Conservation (phyloP, 1,140 invertebrate genomes). For the Drosophila nikananu region DNA sequence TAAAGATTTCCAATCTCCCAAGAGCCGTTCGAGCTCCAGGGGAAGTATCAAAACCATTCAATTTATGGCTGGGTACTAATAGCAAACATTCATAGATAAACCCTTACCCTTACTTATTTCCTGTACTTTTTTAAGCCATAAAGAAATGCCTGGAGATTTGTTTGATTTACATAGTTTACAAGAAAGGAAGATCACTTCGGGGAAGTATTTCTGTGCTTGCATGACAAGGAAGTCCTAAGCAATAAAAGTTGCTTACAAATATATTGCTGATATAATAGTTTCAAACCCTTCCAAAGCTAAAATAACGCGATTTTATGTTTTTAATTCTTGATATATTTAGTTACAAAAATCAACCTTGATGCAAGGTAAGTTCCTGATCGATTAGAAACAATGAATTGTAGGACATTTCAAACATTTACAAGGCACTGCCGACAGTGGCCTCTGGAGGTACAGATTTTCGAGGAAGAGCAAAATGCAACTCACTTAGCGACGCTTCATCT, state of each 20-base stretch:
- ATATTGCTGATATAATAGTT: not conserved
- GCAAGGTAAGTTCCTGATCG: not conserved
- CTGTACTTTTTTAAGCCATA: not conserved
- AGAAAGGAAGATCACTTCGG: not conserved
- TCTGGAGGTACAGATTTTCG: not conserved
- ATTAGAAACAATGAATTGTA: not conserved
- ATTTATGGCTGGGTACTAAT: not conserved
- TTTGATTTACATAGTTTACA: not conserved
- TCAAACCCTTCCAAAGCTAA: too few relatives aligned
- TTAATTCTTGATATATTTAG: not conserved
- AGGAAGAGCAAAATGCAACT: not conserved
- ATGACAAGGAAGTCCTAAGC: too few relatives aligned
- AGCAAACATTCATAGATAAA: not conserved
- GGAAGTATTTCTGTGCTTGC: too few relatives aligned
- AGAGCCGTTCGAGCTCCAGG: too few relatives aligned
- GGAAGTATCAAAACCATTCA: not conserved
- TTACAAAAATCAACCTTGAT: not conserved
- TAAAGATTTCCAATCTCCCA: conserved; percentile 19
- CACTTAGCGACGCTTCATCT: conserved; percentile 64
- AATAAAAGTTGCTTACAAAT: not conserved
- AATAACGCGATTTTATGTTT: too few relatives aligned
- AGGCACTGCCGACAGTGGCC: not conserved
- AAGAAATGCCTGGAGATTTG: not conserved
- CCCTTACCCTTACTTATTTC: not conserved
- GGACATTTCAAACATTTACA: not conserved